Evolutionary conservation across 2,113 vertebrate species (phyloP).

Genomic region (Leptodactylus fuscus): DNA sequence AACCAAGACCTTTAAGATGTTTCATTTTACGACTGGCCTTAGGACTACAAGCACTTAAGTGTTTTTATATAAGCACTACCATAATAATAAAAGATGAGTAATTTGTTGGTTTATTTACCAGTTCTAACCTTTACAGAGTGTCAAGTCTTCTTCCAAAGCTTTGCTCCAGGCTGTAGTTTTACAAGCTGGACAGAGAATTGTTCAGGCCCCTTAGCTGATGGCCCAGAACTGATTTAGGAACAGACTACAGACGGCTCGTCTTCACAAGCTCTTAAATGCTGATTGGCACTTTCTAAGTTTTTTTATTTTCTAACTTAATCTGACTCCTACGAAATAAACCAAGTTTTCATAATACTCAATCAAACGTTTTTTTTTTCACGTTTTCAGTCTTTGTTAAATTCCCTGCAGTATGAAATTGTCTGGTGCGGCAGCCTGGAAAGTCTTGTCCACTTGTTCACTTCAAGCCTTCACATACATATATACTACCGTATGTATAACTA

Average conservation of each 20-base stretch:
- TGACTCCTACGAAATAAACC: conserved; percentile 74
- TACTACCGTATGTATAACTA: too few relatives aligned
- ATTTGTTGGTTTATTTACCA: conserved; percentile 88
- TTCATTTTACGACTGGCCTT: conserved; percentile 85
- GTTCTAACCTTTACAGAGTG: conserved; percentile 90
- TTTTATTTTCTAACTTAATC: conserved; percentile 73
- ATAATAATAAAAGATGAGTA: conserved; percentile 93
- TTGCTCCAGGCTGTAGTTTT: conserved; percentile 89
- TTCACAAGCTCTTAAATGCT: conserved; percentile 74
- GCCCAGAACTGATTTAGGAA: conserved; percentile 85
- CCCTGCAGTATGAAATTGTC: neutral
- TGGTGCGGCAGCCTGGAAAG: neutral
- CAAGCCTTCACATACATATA: too few relatives aligned
- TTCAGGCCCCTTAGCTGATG: conserved; percentile 78
- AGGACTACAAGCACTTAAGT: conserved; percentile 86
- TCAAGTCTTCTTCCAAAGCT: conserved; percentile 80
- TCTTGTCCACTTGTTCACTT: neutral
- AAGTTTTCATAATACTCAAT: conserved; percentile 69
- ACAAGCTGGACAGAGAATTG: conserved; percentile 83
- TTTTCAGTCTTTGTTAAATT: conserved; percentile 57
- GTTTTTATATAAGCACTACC: conserved; percentile 79
- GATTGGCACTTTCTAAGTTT: conserved; percentile 71
- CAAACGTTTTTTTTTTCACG: conserved; percentile 62
- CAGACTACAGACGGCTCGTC: conserved; percentile 72
- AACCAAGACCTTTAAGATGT: conserved; percentile 74